Percentiles rank a stretch among this genome's conserved stretches.
These are phyloP conservation scores for Hippocampus comes DNA, from an alignment of 2,113 vertebrate species.

Conservation along the genomic window DNA sequence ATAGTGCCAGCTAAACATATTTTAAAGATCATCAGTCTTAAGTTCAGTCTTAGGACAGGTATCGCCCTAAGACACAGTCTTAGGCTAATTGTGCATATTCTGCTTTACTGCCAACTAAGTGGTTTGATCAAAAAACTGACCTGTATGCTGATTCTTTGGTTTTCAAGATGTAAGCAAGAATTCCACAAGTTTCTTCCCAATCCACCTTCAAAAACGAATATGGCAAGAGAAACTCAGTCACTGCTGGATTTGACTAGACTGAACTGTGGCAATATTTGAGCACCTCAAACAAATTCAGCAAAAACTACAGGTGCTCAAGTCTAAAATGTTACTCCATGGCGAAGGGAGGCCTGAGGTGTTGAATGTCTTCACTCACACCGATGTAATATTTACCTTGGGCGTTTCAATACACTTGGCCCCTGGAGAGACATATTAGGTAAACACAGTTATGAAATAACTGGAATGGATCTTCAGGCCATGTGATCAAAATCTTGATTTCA, in stretches of 20 bases:
- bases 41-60: conserved; percentile 6
- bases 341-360: conserved; percentile 30
- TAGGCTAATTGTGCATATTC: conserved; percentile 31
- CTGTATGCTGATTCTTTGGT: conserved; percentile 30
- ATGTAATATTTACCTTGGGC: conserved; percentile 51
- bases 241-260: conserved; percentile 40
- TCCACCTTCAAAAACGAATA: conserved; percentile 34
- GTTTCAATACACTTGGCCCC: conserved; percentile 46
- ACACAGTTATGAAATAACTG: conserved; percentile 5
- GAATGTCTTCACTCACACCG: conserved; percentile 31
- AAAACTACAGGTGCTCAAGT: conserved; percentile 23
- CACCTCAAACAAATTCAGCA: conserved; percentile 18
- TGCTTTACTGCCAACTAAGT: conserved; percentile 25
- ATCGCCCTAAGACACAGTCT: conserved; percentile 39
- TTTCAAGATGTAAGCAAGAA: conserved; percentile 49
- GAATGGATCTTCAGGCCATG: conserved; percentile 4
- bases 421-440: conserved; percentile 33
- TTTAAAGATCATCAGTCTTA: neutral
- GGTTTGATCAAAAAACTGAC: conserved; percentile 20
- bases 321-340: conserved; percentile 21
- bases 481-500: neutral
- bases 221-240: conserved; percentile 28
- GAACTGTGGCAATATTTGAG: conserved; percentile 25
- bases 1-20: no score
- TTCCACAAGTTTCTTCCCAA: conserved; percentile 28